A percentile compares a stretch with the other conserved stretches of the same genome.
Conservation (phyloP, 2,113 vertebrate species). For the Aspiorhynchus laticeps region DNA sequence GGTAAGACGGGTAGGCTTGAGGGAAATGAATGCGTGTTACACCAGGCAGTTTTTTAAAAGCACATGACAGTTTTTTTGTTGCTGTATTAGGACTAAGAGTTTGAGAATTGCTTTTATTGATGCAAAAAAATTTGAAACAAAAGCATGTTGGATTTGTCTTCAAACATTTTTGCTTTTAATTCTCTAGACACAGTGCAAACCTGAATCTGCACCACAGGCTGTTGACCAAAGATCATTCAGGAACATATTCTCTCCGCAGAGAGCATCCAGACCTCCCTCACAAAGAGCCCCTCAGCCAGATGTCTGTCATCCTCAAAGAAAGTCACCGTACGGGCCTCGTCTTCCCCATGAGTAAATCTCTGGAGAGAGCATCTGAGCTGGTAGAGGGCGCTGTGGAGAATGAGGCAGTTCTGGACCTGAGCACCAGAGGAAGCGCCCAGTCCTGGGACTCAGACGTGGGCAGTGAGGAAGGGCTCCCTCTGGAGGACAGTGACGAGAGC, state of each 20-base stretch:
- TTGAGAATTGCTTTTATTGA: background rate
- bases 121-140: conserved; percentile 33
- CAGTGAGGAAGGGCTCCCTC: conserved; percentile 84
- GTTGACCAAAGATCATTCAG: conserved; percentile 85
- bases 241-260: conserved; percentile 79
- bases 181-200: conserved; percentile 92
- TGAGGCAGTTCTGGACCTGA: conserved; percentile 88
- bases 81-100: background rate
- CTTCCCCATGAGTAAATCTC: conserved; percentile 84
- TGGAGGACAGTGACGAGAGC: conserved; percentile 90
- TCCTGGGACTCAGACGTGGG: conserved; percentile 93
- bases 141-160: background rate
- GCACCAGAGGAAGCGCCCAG: conserved; percentile 83
- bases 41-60: background rate
- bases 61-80: background rate
- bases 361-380: conserved; percentile 71
- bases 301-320: conserved; percentile 90
- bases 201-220: conserved; percentile 93
- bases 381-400: conserved; percentile 70
- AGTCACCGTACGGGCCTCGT: conserved; percentile 86
- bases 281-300: conserved; percentile 79
- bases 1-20: conserved; percentile 78
- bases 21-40: background rate
- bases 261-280: conserved; percentile 80
- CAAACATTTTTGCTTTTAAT: conserved; percentile 61